Evolutionary conservation across 1,140 invertebrate genomes (phyloP), one percentile per base, ranked within the genome.

Genomic region (Brachionus asplanchnoidis): DNA sequence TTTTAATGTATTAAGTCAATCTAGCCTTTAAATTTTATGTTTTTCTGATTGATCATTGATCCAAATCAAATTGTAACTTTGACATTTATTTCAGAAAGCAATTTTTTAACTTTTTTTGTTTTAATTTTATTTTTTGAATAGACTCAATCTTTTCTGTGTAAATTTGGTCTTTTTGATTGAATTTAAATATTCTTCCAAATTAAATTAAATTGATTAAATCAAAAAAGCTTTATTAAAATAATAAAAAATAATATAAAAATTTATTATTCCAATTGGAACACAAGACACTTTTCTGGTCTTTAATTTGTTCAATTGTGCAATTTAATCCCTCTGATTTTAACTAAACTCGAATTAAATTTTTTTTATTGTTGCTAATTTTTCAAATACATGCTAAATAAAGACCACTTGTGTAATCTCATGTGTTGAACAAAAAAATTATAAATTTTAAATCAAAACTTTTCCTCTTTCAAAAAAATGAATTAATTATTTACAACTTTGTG

Each of bases 381-480:
- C 44, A 46, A 60, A 26, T 60, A 26, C 53, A 60, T 60, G 53
- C 53, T 60, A 60, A 60, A 60, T 60, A 20, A 20, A 60, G 20
- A 60, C 53, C 53, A 60, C 66, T 73, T 42, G 68, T 73, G 40
- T 73, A 73, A 73, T 17, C 68, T 42, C 68, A 73, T 17, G 32
- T 36, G 32, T 36, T 36, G 6, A 36, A 0, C n/a, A n/a, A 36
- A 36, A 73, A 42, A 73, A 44, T 20, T 42, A 73, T 68, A 42
- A 73, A 42, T 40, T 73, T 42, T 20, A 42, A 73, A 73, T 73
- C 12, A 73, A 73, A 73, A 40, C 40, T 73, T 40, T 42, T 73
- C 40, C 20, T 73, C 23, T 42, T 42, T 40, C 17, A 73, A 42
- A 73, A 73, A 14, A 73, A 73, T 73, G 36, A 73, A 73, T 68